Evolutionary conservation across 2,113 vertebrate genomes (phyloP), one percentile per base, ranked within the genome.

Genomic region (Malurus elegans): DNA sequence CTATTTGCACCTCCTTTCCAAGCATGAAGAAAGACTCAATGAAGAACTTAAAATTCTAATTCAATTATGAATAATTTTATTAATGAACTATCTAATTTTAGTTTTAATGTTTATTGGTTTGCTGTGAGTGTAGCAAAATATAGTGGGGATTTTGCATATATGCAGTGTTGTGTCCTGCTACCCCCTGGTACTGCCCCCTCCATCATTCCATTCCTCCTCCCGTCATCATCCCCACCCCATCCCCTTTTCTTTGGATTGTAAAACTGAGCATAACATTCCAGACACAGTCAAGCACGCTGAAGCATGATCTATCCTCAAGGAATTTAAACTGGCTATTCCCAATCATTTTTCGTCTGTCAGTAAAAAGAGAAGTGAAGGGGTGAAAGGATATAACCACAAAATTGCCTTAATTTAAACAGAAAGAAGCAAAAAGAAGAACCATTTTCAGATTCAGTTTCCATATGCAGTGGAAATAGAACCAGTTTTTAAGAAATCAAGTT

Each of bases 131-230:
- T 16, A n/a, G 9, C 5, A 69, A 78, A 38, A 51, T 44, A 32
- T 17, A 34, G 5, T 18, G 9, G 8, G 3, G 36, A 36, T 21
- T 51, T 36, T 36, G 26, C 5, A 7, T 60, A 8, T 21, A 28
- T 18, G 14, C 21, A 67, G 14, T 44, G 26, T 36, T 3, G 0
- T 44, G 32, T 32, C 23, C 9, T 44, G 45, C 4, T 20, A 3
- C 6, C 3, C 7, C 14, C 3, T 32, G 3, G 14, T 51, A 9
- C 14, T 76, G 21, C 4, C 14, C 6, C 5, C 4, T 36, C 17
- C 18, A 36, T 60, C 32, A 36, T 36, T 86, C 21, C 36, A 9
- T 44, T 67, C 9, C 14, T 26, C 12, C 9, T 32, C 8, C 31
- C 44, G 20, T 36, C 36, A 67, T 31, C 11, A 58, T 3, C 20